Evolutionary conservation across 1,140 invertebrate species (phyloP).

Genomic region (Hetaerina americana): DNA sequence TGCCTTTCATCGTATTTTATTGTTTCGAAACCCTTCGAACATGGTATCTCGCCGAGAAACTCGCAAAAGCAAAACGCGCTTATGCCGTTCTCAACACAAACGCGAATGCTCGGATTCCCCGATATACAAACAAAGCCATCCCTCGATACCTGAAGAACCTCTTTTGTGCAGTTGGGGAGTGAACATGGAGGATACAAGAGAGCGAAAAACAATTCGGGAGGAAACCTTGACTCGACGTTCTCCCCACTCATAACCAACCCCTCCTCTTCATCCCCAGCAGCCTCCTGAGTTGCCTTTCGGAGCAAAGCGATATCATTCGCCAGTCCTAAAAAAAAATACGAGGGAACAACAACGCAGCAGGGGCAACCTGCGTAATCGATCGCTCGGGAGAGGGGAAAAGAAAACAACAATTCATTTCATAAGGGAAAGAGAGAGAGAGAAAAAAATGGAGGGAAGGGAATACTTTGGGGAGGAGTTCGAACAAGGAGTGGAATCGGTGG

Average conservation of each 20-base stretch:
- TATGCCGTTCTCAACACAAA: neutral
- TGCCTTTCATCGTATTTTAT: too few relatives aligned
- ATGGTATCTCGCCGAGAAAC: neutral
- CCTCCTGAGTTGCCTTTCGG: too few relatives aligned
- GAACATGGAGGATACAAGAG: neutral
- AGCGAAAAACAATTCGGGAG: neutral
- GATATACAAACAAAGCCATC: neutral
- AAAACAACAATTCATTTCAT: neutral
- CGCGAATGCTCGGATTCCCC: neutral
- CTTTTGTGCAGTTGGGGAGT: neutral
- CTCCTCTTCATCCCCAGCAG: too few relatives aligned
- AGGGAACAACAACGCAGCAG: neutral
- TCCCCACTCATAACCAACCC: too few relatives aligned
- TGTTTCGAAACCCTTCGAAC: neutral
- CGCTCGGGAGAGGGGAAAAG: neutral
- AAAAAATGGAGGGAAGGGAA: neutral
- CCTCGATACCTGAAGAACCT: neutral
- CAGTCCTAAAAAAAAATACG: neutral
- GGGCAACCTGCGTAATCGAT: neutral
- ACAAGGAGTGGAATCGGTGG: neutral
- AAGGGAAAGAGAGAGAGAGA: neutral
- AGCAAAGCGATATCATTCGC: neutral
- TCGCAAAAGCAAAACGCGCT: neutral
- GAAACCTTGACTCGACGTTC: neutral
- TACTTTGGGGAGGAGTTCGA: neutral